A percentile compares a stretch with the other conserved stretches of the same genome.
Conservation (phyloP, 2,888 invertebrate genomes). For the Sthenelais limicola region DNA sequence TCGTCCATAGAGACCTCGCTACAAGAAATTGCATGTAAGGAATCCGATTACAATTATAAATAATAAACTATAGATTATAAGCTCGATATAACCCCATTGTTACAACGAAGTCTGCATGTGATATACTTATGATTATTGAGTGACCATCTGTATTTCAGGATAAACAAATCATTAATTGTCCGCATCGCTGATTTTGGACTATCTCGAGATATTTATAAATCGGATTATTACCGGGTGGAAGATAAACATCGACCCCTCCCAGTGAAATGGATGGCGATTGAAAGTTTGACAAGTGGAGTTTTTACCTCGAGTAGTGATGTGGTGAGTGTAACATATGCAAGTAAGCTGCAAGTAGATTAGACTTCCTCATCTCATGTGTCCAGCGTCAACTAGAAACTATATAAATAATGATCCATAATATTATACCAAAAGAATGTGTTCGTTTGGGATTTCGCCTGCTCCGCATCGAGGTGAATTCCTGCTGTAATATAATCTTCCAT, state of each 20-base stretch:
- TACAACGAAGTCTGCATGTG: not conserved
- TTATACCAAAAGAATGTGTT: no score
- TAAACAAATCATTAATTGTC: constrained; percentile 42
- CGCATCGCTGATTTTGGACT: constrained; percentile 51
- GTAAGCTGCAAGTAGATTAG: not conserved
- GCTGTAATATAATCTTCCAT: no score
- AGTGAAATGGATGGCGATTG: constrained; percentile 50
- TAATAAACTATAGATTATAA: not conserved
- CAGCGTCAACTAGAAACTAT: not conserved
- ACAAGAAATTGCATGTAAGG: constrained; percentile 46
- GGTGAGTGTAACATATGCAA: no score
- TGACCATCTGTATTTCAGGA: constrained; percentile 31
- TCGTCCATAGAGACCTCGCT: constrained; percentile 44
- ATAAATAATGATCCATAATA: not conserved
- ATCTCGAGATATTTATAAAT: constrained; percentile 47
- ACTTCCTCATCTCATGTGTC: not conserved
- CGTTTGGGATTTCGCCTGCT: no score
- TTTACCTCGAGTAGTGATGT: constrained; percentile 48
- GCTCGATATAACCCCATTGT: not conserved
- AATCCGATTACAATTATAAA: not conserved
- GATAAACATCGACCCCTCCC: constrained; percentile 45
- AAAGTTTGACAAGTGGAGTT: constrained; percentile 41
- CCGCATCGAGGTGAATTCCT: no score
- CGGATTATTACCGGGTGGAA: constrained; percentile 45
- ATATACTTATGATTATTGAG: not conserved